Base-by-base conservation (phyloP, 2,888 invertebrate genomes). In the Clunio marinus region DNA sequence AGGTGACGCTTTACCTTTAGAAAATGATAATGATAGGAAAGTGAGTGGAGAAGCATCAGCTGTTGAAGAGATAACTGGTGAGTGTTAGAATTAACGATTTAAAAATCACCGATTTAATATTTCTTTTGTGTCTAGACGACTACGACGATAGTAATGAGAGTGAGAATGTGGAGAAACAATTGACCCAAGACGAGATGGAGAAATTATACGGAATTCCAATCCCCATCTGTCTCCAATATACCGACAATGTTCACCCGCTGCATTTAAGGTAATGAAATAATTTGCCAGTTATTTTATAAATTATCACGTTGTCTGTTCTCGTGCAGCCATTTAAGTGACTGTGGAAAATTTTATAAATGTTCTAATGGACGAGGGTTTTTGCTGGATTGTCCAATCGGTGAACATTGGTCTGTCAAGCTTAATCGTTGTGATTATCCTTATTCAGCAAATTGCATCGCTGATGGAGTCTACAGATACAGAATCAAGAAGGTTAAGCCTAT, bases 331-430 rank as follows among this genome's bases (percentile, higher is more conserved):
- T 27, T 27, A 32, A 67, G 57, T 15, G 57, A 55, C 37, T 67
- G 67, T 22, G 15, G n/a, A 10, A 67, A 67, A 32, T 67, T 67
- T 17, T 67, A 67, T 17, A 67, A 67, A 25, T 67, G 67, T 20
- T 37, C 7, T 25, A 24, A 35, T 17, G 67, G 57, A 37, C 67
- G 57, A 15, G 67, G 35, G 1, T 67, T 20, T 25, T 15, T 67
- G 1, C 22, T 67, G 20, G 58, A 67, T 17, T 67, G 67, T 37
- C 67, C 67, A 1, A 1, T n/a, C 10, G 32, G 57, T 57, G 35
- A 57, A 25, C 57, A 67, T 57, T 67, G 67, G 67, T 25, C 25
- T 2, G 67, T 67, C 5, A 35, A 57, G n/a, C 25, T 37, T 55
- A 35, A 67, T 17, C 55, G 67, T 27, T 67, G 67, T 22, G 67